A percentile compares a stretch with the other conserved stretches of the same genome.
These are phyloP conservation scores for Sarcophaga carnaria DNA, from an alignment of 2,888 invertebrate genomes.

Conservation along the genomic window DNA sequence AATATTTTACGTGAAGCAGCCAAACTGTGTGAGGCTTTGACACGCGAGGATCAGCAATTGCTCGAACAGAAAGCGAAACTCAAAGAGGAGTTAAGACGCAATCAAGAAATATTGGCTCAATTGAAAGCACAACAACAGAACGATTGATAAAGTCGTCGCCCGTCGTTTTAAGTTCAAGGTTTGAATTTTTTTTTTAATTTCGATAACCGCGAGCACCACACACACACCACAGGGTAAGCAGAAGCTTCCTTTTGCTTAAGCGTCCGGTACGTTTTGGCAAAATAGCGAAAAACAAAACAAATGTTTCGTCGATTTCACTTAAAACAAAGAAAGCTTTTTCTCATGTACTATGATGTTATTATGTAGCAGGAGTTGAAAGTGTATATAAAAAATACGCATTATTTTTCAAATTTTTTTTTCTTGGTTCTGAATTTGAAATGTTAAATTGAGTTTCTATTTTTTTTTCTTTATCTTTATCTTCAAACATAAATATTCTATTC, in stretches of 20 bases:
- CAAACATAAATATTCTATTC: neutral
- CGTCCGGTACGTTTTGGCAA: conserved; percentile 28
- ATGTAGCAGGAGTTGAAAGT: neutral
- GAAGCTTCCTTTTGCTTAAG: conserved; percentile 1
- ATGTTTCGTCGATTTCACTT: conserved; percentile 19
- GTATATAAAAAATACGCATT: neutral
- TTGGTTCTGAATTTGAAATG: conserved; percentile 37
- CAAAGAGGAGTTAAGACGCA: conserved; percentile 84
- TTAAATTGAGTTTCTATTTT: conserved; percentile 40
- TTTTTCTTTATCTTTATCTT: neutral
- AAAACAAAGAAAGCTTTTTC: neutral
- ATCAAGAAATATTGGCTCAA: conserved; percentile 74
- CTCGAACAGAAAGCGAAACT: conserved; percentile 85
- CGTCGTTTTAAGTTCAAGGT: conserved; percentile 25
- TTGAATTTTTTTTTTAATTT: neutral
- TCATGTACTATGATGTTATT: neutral
- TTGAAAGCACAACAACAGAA: conserved; percentile 55
- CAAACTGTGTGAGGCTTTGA: conserved; percentile 85
- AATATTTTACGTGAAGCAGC: conserved; percentile 91
- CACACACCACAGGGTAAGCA: too few species aligned
- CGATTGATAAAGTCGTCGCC: conserved; percentile 68
- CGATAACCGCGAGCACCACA: too few species aligned
- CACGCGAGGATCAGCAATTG: conserved; percentile 84
- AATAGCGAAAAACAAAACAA: neutral
- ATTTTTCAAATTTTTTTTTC: conserved; percentile 13